A percentile compares a stretch with the other conserved stretches of the same genome.
Evolutionary conservation across 2,888 invertebrate species (phyloP).

Genomic region (Terebella lapidaria): DNA sequence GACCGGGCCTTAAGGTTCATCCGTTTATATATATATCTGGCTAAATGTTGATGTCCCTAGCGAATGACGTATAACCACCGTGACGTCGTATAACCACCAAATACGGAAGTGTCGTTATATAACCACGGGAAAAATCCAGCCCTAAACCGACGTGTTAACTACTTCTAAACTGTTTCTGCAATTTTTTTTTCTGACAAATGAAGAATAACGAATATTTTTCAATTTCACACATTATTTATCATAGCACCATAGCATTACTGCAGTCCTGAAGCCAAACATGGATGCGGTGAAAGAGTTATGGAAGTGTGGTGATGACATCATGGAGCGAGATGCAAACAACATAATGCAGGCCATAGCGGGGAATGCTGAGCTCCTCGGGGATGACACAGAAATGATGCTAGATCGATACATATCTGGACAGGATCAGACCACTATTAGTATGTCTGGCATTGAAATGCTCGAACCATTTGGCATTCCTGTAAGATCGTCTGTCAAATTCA

Average conservation of each 20-base stretch:
- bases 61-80: no score
- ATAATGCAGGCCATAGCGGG: slow-evolving; percentile 14
- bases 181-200: not conserved
- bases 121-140: no score
- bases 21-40: no score
- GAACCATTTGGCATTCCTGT: no score
- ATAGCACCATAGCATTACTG: slow-evolving; percentile 4
- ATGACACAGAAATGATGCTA: slow-evolving; percentile 3
- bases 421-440: slow-evolving; percentile 8
- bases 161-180: not conserved
- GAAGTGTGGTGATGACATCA: slow-evolving; percentile 8
- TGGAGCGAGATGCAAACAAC: slow-evolving; percentile 11
- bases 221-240: not conserved
- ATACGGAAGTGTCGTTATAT: no score
- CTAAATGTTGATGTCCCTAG: no score
- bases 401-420: slow-evolving; percentile 9
- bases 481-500: no score
- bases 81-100: no score
- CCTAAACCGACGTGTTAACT: not conserved
- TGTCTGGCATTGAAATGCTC: no score
- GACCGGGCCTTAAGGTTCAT: no score
- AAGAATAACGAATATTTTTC: not conserved
- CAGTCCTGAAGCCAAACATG: slow-evolving; percentile 13
- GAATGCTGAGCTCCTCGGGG: slow-evolving; percentile 11
- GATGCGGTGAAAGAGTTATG: slow-evolving; percentile 4